Base-by-base conservation (phyloP, 2,797 vertebrate genomes). In the Gila robusta region DNA sequence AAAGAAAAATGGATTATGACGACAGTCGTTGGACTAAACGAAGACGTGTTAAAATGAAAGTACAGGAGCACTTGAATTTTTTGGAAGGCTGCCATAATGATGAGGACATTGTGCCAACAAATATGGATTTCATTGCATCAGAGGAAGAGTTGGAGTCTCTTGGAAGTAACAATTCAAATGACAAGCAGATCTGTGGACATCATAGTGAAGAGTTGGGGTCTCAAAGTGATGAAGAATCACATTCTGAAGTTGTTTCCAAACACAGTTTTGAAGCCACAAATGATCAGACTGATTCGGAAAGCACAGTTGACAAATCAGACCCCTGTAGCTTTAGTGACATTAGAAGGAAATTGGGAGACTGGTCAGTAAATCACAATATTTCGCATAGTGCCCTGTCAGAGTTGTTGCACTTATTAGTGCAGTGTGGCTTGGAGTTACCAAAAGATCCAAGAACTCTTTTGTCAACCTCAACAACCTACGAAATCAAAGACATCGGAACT, bases 381-480 rank as follows among this genome's bases (percentile, higher is more conserved):
- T 85, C 83, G n/a, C 83, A 85, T 70, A 49, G 26, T 19, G 62
- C 73, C 14, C 59, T 76, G 52, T 77, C 85, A 47, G 79, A 81
- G 23, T 49, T 82, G 17, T 69, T 82, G 54, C 3, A 37, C 44
- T 28, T 81, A 73, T 52, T 86, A 39, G 47, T 80, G 70, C 19
- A 74, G 69, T n/a, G 10, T 41, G 80, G 72, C 35, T 39, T 86
- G 26, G 85, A 86, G 35, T 37, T 86, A 59, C 59, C 79, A 26
- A 82, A 82, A 56, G 69, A 82, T 81, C 79, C 79, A 41, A 82
- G 71, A 77, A 86, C 85, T 37, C 72, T 86, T 39, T 49, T 82
- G 26, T 28, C 39, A 23, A 82, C 79, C 37, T 77, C 69, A 44
- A 82, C 49, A 69, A 32, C 71, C 21, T 81, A 62, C 32, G 59